Evolutionary conservation across 2,888 invertebrate species (phyloP).

Genomic region (Glyphotaelius pellucidus): DNA sequence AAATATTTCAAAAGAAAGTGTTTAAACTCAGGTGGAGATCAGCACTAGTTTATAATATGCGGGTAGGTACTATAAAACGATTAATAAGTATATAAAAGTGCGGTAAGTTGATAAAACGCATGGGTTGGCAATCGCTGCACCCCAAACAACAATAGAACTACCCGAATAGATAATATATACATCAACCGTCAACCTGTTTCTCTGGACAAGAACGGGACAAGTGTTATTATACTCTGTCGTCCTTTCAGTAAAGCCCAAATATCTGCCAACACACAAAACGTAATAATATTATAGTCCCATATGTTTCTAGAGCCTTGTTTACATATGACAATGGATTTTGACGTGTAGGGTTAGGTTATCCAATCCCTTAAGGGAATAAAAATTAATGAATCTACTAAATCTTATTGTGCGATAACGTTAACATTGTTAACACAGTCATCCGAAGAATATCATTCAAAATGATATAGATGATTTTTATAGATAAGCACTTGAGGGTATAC

Average conservation of each 20-base stretch:
- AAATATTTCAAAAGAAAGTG: too few relatives aligned
- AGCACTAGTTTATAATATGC: too few relatives aligned
- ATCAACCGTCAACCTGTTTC: constrained; percentile 29
- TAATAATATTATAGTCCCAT: background rate
- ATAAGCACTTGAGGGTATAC: background rate
- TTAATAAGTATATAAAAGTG: too few relatives aligned
- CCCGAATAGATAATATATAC: constrained; percentile 27
- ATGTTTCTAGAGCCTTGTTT: background rate
- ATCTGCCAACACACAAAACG: constrained; percentile 4
- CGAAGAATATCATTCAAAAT: background rate
- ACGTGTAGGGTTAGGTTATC: background rate
- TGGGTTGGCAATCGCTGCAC: background rate
- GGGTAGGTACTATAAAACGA: too few relatives aligned
- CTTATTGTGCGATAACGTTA: background rate
- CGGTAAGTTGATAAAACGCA: background rate
- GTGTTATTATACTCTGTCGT: constrained; percentile 1
- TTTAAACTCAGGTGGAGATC: too few relatives aligned
- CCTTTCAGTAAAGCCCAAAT: background rate
- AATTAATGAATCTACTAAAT: background rate
- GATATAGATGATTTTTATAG: background rate
- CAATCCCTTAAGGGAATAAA: background rate
- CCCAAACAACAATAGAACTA: background rate
- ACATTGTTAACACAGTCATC: background rate
- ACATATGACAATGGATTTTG: constrained; percentile 14
- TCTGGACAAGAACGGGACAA: background rate